Base-by-base conservation (phyloP, 2,113 vertebrate genomes). In the Lepisosteus osseus region DNA sequence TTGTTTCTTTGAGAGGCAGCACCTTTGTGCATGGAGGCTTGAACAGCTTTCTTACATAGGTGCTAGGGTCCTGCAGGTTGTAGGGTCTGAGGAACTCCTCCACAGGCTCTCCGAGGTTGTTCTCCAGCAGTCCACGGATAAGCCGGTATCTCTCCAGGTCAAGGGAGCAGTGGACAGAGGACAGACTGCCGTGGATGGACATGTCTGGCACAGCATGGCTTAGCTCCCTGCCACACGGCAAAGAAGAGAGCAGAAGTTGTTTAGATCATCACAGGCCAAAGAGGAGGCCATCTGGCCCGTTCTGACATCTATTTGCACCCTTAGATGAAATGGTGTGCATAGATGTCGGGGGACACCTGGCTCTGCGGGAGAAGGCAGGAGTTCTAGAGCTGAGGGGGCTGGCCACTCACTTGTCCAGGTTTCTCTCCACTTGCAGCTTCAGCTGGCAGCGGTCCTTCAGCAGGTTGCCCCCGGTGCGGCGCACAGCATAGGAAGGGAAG, bases 71-170 rank as follows among this genome's bases (percentile, higher is more conserved):
- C 81, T 98, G 97, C 54, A 99, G 75, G 78, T 97, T 97, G 0
- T 98, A 99, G 0, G 97, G 97, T 14, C 96, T 84, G 83, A 99
- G 91, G 78, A 97, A 99, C 68, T 99, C 97, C 76, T 98, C 97
- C 2, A 96, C 79, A 0, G 96, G 95, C 54, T 99, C 97, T 6
- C 96, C 97, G 0, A 99, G 88, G 82, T 99, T 99, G 84, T 95
- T 95, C 76, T 98, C 96, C 72, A 99, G 80, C 55, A 99, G 88
- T 0, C 96, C 96, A 3, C 92, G 89, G 71, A 99, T 95, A 69
- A 99, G 88, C 62, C 93, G 95, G 70, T 99, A 99, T 82, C 97
- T 94, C 74, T 86, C 89, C 78, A 95, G 78, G 72, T 98, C 94
- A 90, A 99, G 78, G 3, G 94, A 97, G 79, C 96, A 98, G 80